Conservation (phyloP, 2,888 invertebrate genomes). For the Lucinisca nassula region DNA sequence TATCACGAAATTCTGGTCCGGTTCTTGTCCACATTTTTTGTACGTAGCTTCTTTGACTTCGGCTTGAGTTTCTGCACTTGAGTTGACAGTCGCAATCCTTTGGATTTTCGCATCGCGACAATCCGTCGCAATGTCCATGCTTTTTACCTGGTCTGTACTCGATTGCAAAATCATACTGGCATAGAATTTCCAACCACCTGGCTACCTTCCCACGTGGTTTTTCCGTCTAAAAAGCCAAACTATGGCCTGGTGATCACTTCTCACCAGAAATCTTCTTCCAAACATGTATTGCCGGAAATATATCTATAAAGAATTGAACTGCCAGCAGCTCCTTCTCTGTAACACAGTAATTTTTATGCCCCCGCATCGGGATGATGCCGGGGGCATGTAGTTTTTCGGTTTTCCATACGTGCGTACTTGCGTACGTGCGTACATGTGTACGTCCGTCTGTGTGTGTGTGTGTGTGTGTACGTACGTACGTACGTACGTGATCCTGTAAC, state of each 20-base stretch:
- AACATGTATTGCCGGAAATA: constrained; percentile 40
- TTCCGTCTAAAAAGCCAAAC: constrained; percentile 29
- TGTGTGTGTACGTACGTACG: too few relatives aligned
- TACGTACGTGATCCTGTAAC: too few relatives aligned
- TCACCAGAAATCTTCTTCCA: constrained; percentile 10
- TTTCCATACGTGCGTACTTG: too few relatives aligned
- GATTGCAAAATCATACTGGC: constrained; percentile 14
- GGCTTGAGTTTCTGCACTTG: too few relatives aligned
- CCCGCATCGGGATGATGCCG: too few relatives aligned
- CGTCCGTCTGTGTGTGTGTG: too few relatives aligned
- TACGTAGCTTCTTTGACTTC: too few relatives aligned
- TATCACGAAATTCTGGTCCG: too few relatives aligned
- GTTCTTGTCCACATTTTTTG: too few relatives aligned
- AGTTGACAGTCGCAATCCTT: constrained; percentile 12
- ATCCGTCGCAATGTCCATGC: constrained; percentile 21
- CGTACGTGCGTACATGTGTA: too few relatives aligned
- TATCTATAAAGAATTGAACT: constrained; percentile 17
- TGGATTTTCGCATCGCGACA: constrained; percentile 14
- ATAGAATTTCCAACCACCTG: constrained; percentile 23
- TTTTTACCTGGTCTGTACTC: constrained; percentile 22
- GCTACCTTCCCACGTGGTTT: constrained; percentile 21
- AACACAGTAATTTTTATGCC: constrained; percentile 31
- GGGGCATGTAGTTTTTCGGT: too few relatives aligned
- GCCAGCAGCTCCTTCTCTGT: constrained; percentile 24
- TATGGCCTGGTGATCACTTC: constrained; percentile 27